A percentile compares a stretch with the other conserved stretches of the same genome.
Evolutionary conservation across 37 sponge, comb jelly and placozoan genomes (phyloP).

Genomic region (Theonella swinhoei): DNA sequence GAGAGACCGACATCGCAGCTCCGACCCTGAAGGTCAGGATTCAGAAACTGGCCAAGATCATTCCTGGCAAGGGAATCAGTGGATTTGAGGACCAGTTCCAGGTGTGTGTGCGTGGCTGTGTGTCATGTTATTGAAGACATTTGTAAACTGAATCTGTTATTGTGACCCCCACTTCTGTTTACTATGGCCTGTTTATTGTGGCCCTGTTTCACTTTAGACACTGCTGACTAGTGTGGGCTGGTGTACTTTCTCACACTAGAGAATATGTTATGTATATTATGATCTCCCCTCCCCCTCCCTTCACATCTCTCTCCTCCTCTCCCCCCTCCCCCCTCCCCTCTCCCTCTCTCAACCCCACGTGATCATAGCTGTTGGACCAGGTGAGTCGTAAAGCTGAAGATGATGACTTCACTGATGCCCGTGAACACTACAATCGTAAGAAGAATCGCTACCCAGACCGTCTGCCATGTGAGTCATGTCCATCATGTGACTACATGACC

Average conservation of each 20-base stretch:
- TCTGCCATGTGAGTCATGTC: slow-evolving; percentile 39
- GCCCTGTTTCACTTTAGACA: no score
- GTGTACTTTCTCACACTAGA: no score
- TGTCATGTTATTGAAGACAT: no score
- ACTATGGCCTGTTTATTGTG: no score
- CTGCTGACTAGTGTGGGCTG: no score
- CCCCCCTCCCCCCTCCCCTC: no score
- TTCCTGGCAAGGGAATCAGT: slow-evolving; percentile 51
- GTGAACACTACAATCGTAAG: slow-evolving; percentile 50
- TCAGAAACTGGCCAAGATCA: slow-evolving; percentile 33
- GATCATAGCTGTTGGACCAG: slow-evolving; percentile 8
- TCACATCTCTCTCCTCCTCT: no score
- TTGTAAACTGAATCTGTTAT: no score
- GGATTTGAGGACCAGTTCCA: slow-evolving; percentile 54
- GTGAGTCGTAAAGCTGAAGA: slow-evolving; percentile 60
- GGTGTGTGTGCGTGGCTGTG: neutral
- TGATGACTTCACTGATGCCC: slow-evolving; percentile 51
- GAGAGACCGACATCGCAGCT: slow-evolving; percentile 51
- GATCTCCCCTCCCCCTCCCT: no score
- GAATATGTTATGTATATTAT: no score
- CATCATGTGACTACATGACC: neutral
- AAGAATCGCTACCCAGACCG: slow-evolving; percentile 29
- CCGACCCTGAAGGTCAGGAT: slow-evolving; percentile 28
- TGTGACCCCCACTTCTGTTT: no score
- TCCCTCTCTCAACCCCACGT: no score